A percentile compares a stretch with the other conserved stretches of the same genome.
Evolutionary conservation across 2,888 invertebrate species (phyloP).

Genomic region (Meiosimyza platycephala): DNA sequence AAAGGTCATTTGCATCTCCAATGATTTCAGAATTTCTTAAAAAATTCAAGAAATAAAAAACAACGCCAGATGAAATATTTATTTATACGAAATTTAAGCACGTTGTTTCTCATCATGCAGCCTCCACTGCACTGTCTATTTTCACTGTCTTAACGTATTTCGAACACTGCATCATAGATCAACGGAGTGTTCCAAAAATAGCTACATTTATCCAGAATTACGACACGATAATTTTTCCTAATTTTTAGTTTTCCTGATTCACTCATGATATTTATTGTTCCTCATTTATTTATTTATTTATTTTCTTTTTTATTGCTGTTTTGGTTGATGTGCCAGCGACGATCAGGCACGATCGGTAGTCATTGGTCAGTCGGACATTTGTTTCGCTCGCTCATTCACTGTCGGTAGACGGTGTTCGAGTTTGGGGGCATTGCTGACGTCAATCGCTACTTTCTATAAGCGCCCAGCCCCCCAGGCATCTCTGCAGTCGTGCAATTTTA

Average conservation of each 20-base stretch:
- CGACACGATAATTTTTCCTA: background rate
- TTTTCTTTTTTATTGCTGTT: conserved; percentile 6
- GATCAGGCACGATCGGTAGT: background rate
- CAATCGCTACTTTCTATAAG: conserved; percentile 16
- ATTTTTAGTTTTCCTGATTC: background rate
- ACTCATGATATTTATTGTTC: background rate
- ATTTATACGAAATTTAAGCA: too few relatives aligned
- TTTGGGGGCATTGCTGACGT: conserved; percentile 36
- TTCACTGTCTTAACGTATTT: too few relatives aligned
- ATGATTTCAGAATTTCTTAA: too few relatives aligned
- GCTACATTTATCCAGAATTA: too few relatives aligned
- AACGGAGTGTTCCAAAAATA: too few relatives aligned
- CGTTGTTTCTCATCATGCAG: too few relatives aligned
- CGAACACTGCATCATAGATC: too few relatives aligned
- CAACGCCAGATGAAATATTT: too few relatives aligned
- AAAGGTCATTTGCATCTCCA: too few relatives aligned
- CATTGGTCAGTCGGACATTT: background rate
- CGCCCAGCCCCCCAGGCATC: conserved; percentile 18
- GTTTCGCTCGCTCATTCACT: background rate
- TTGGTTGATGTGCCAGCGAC: conserved; percentile 11
- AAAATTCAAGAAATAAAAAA: too few relatives aligned
- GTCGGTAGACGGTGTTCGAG: conserved; percentile 6
- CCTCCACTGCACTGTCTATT: too few relatives aligned
- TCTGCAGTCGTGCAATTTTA: background rate
- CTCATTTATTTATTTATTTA: background rate